Base-by-base conservation (phyloP, 2,113 vertebrate genomes). In the Otus sunia region DNA sequence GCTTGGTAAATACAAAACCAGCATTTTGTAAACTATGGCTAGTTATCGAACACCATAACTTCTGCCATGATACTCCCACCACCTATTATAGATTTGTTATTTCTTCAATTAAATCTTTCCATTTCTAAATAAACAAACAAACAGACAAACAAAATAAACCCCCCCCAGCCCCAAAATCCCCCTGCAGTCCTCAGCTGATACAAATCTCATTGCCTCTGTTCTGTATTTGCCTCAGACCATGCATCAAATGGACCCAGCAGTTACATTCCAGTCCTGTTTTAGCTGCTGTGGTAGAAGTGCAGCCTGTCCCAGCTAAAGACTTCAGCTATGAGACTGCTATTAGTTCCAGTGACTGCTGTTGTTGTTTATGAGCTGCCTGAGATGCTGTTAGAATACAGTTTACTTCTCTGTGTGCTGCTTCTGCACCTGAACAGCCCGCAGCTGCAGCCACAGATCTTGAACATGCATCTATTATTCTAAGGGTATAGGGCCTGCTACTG, bases 381-480 rank as follows among this genome's bases (percentile, higher is more conserved):
- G 49, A 55, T 59, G 32, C 66, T 76, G 26, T 60, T 34, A 52
- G 45, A 73, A 86, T 16, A 56, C 7, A 53, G 72, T 89, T 94
- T 80, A 15, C 27, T 56, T 58, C 64, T 92, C 93, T 89, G 34
- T 17, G 5, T 63, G 81, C 73, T 74, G 73, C 47, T 91, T 67
- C 81, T 87, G 92, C 84, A 87, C 90, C 96, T 94, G 95, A 93
- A 84, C 64, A 71, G 76, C 77, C 84, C 62, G 87, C 50, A 91
- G 92, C 87, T 90, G 87, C 68, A 94, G 72, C 5, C 77, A 74
- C 76, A 88, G 71, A 73, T 56, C 39, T 66, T 64, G 43, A 94
- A 92, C 2, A 0, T 10, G 16, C 37, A 63, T 74, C 25, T 32
- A 29, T 93, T 91, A 71, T 71, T 55, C 52, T 62, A 50, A 52